Conservation (phyloP, 2,888 invertebrate genomes). For the Hipparchia semele region DNA sequence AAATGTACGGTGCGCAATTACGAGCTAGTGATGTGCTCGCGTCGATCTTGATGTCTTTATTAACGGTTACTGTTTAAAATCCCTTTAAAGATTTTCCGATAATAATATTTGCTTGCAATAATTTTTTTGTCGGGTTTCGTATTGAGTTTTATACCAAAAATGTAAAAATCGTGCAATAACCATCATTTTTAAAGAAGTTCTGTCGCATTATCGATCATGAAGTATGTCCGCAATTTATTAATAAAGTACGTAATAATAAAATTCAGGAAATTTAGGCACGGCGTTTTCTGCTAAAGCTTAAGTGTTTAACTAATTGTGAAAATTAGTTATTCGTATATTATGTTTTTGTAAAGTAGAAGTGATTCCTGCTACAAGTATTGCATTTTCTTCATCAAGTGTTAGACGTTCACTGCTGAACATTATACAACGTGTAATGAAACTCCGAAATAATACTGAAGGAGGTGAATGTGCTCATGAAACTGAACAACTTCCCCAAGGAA, state of each 20-base stretch:
- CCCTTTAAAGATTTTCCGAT: conserved; percentile 23
- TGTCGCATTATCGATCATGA: background rate
- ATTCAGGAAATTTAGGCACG: too few relatives aligned
- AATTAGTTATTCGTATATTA: background rate
- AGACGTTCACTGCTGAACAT: too few relatives aligned
- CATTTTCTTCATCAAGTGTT: too few relatives aligned
- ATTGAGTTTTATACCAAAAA: background rate
- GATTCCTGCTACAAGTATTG: background rate
- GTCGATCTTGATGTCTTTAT: conserved; percentile 47
- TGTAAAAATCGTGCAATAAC: background rate
- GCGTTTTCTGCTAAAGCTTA: too few relatives aligned
- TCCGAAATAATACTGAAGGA: too few relatives aligned
- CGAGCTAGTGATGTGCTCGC: conserved; percentile 64
- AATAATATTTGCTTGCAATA: conserved; percentile 14
- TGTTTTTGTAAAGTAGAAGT: too few relatives aligned
- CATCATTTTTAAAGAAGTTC: background rate
- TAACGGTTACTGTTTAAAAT: conserved; percentile 24
- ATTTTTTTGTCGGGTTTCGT: conserved; percentile 3
- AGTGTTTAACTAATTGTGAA: too few relatives aligned
- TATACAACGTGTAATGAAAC: too few relatives aligned
- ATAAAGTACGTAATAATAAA: too few relatives aligned
- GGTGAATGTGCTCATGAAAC: too few relatives aligned
- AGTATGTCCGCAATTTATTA: background rate
- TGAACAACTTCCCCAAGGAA: too few relatives aligned
- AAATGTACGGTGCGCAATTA: conserved; percentile 77